Evolutionary conservation across 2,797 vertebrate genomes (phyloP).

Genomic region (Novumbra hubbsi): DNA sequence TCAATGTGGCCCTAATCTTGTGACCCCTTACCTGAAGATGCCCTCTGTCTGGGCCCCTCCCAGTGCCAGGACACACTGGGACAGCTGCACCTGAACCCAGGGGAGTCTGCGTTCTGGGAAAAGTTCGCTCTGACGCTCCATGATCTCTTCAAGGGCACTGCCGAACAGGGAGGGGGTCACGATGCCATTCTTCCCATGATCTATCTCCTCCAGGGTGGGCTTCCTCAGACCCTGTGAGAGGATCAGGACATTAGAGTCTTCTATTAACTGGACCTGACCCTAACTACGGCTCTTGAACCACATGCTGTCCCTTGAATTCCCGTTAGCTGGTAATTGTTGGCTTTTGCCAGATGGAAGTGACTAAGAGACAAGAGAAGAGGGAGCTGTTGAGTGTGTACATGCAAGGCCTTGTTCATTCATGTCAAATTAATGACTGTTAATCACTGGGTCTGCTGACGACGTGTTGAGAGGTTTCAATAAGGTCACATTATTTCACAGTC

Average conservation of each 20-base stretch:
- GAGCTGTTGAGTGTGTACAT: too few relatives aligned
- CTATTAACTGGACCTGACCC: not conserved
- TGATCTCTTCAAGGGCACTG: constrained; percentile 81
- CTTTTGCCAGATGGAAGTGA: too few relatives aligned
- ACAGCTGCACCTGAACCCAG: constrained; percentile 81
- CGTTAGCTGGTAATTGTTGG: too few relatives aligned
- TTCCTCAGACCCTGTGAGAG: constrained; percentile 73
- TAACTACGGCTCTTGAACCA: not conserved
- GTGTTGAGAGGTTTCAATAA: too few relatives aligned
- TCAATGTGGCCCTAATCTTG: not conserved
- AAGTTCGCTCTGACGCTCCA: constrained; percentile 73
- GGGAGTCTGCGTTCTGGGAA: constrained; percentile 72
- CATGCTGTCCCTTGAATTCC: not conserved
- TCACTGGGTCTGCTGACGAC: too few relatives aligned
- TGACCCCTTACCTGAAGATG: constrained; percentile 75
- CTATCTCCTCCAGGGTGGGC: constrained; percentile 77
- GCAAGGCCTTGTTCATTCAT: too few relatives aligned
- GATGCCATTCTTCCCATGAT: constrained; percentile 72
- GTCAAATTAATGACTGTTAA: too few relatives aligned
- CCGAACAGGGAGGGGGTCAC: constrained; percentile 77
- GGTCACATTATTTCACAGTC: too few relatives aligned
- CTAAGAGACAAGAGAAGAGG: too few relatives aligned
- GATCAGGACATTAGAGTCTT: not conserved
- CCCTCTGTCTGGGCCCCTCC: constrained; percentile 78
- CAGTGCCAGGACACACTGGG: constrained; percentile 74